Evolutionary conservation across 1,140 invertebrate species (phyloP).

Genomic region (Macrobrachium nipponense): DNA sequence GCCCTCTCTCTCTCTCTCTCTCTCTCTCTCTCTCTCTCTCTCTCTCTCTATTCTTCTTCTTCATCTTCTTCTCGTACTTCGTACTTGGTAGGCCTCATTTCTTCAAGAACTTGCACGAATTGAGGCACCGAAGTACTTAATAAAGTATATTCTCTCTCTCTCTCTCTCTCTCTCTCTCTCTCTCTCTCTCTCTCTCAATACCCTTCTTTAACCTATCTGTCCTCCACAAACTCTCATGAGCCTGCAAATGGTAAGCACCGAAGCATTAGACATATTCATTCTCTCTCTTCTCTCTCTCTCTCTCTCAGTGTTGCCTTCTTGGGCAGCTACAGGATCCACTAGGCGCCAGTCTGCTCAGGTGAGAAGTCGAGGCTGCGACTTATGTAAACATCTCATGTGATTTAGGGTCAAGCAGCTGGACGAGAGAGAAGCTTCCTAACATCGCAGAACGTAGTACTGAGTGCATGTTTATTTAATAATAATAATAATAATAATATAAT

Average conservation of each 20-base stretch:
- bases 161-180: background rate
- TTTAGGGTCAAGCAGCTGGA: no score
- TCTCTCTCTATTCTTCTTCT: background rate
- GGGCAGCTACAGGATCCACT: no score
- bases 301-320: constrained; percentile 1
- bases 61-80: no score
- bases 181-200: background rate
- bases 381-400: no score
- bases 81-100: background rate
- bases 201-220: background rate
- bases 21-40: constrained; percentile 17
- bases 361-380: no score
- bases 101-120: background rate
- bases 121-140: background rate
- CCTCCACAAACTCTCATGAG: background rate
- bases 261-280: background rate
- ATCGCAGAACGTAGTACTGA: no score
- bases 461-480: no score
- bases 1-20: constrained; percentile 10
- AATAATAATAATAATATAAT: no score
- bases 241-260: background rate
- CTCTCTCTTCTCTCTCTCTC: constrained; percentile 32
- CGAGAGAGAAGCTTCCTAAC: no score
- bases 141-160: background rate
- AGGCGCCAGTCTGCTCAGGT: no score